These are phyloP conservation scores for Caenorhabditis auriculariae DNA, from an alignment of 2,888 invertebrate species.

Conservation along the genomic window DNA sequence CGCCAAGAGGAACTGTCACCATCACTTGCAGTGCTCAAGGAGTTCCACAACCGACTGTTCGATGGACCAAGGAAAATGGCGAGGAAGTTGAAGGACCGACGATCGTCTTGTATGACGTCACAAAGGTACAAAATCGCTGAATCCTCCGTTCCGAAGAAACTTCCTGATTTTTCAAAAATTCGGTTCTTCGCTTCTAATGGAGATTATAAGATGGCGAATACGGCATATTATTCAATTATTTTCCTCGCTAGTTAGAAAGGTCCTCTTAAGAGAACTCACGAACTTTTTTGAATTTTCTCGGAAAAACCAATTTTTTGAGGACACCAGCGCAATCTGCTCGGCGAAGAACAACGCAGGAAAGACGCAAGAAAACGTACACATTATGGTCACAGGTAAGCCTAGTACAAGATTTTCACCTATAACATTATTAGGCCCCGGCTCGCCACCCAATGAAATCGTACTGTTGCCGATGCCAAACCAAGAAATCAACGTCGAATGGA, in stretches of 20 bases:
- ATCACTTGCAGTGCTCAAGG: conserved; percentile 54
- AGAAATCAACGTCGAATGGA: conserved; percentile 61
- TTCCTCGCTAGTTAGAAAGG: too few relatives aligned
- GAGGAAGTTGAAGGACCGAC: conserved; percentile 33
- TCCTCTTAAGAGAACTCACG: too few relatives aligned
- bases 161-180: too few relatives aligned
- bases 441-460: conserved; percentile 60
- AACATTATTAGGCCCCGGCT: conserved; percentile 46
- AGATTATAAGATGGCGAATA: too few relatives aligned
- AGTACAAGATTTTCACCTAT: neutral
- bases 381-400: conserved; percentile 39
- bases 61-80: conserved; percentile 57
- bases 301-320: too few relatives aligned
- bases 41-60: conserved; percentile 53
- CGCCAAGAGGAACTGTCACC: conserved; percentile 48
- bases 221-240: too few relatives aligned
- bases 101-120: conserved; percentile 23
- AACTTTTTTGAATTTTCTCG: too few relatives aligned
- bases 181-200: too few relatives aligned
- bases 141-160: too few relatives aligned
- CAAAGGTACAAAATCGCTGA: conserved; percentile 18
- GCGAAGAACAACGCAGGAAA: conserved; percentile 61
- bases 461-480: conserved; percentile 54
- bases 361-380: conserved; percentile 45
- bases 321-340: conserved; percentile 53